Evolutionary conservation across 1,140 invertebrate genomes (phyloP), one percentile per base, ranked within the genome.

Genomic region (Drosophila asahinai): DNA sequence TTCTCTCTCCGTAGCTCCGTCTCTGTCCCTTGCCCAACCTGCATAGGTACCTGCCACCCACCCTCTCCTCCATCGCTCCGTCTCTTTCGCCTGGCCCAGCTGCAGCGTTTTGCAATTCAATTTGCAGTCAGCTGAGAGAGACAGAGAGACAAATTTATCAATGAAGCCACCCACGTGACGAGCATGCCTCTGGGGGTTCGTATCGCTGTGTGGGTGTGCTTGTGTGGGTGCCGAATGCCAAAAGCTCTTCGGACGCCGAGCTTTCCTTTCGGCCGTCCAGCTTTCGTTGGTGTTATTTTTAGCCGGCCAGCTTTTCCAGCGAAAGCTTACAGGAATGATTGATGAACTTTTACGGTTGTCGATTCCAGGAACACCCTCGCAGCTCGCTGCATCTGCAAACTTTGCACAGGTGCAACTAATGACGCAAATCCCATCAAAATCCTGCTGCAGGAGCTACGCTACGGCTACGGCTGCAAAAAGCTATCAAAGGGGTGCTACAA

Each of bases 81-180:
- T 51, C 40, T 38, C 45, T 52, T 30, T 76, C 33, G 25, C 14
- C 14, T 33, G n/a, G 65, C 66, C 45, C 83, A 91, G 87, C 86
- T 90, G 81, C 86, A 90, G 52, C 52, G 63, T 82, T 77, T 81
- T 83, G 87, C 87, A 84, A 91, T 91, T 91, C 83, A 91, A 91
- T 91, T 91, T 82, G 83, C 87, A 91, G 78, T 77, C 48, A 66
- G 52, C 30, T 51, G 67, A n/a, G 43, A 72, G 54, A 27, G 64
- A 36, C 9, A 25, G 62, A 61, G 61, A 54, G 51, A 43, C 27
- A 27, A 86, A 90, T 86, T 92, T 87, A 91, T 92, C 91, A 92
- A 92, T 92, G 91, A 87, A 92, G 72, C 83, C 91, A 82, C 91
- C 91, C 91, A 92, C 91, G 76, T 52, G 30, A 54, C 19, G n/a